A percentile compares a stretch with the other conserved stretches of the same genome.
phyloP scores from a whole-genome alignment of 2,797 vertebrate species.

The Gadopsis bispinosus region DNA sequence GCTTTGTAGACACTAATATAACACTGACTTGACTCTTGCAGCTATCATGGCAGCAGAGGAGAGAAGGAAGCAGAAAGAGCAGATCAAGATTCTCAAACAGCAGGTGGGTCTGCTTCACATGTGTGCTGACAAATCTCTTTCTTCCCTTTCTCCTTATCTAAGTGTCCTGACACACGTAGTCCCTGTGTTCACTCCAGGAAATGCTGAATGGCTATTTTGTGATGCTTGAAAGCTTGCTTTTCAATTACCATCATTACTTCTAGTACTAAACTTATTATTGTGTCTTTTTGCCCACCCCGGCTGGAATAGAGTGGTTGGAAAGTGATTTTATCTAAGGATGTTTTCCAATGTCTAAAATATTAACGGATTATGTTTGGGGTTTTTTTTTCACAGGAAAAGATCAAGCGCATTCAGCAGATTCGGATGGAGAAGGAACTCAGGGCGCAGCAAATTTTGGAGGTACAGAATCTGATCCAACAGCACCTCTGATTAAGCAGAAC shows the following conservation, averaged over 20 bases:
- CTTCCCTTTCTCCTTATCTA: constrained; percentile 60
- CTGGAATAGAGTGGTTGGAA: constrained; percentile 48
- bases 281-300: constrained; percentile 36
- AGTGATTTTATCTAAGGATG: constrained; percentile 62
- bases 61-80: constrained; percentile 97
- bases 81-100: constrained; percentile 99
- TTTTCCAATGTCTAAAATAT: constrained; percentile 65
- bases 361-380: constrained; percentile 56
- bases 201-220: constrained; percentile 63
- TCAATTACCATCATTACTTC: constrained; percentile 59
- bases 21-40: constrained; percentile 74
- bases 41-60: constrained; percentile 99
- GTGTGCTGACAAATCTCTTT: constrained; percentile 53
- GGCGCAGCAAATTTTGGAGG: constrained; percentile 99
- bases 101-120: constrained; percentile 87
- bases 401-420: constrained; percentile 99
- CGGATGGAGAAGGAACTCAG: constrained; percentile 99
- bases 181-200: constrained; percentile 40
- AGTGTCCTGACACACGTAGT: constrained; percentile 62
- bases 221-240: constrained; percentile 52
- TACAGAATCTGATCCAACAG: constrained; percentile 84
- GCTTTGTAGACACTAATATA: constrained; percentile 45
- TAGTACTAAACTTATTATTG: constrained; percentile 45
- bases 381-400: constrained; percentile 91
- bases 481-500: constrained; percentile 84